A percentile compares a stretch with the other conserved stretches of the same genome.
These are phyloP conservation scores for Resseliella maxima DNA, from an alignment of 2,888 invertebrate genomes.

Conservation along the genomic window DNA sequence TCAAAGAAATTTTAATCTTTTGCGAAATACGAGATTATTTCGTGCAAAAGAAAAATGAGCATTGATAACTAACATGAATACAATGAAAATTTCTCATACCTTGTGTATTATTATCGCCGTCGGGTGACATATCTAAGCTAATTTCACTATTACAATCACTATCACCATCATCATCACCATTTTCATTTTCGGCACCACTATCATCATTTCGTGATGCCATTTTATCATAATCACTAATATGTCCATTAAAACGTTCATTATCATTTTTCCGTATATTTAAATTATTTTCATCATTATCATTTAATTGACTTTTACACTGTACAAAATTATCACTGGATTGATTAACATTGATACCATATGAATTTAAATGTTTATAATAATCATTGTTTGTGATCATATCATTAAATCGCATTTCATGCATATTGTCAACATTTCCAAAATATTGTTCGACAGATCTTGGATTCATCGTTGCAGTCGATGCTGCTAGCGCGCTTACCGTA, in stretches of 20 bases:
- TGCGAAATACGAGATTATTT: too few relatives aligned
- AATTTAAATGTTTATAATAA: constrained; percentile 15
- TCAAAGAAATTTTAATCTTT: too few relatives aligned
- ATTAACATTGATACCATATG: background rate
- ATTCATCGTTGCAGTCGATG: too few relatives aligned
- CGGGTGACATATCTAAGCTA: constrained; percentile 51
- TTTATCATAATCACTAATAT: constrained; percentile 17
- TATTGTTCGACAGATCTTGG: background rate
- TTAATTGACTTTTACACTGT: background rate
- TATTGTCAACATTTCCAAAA: background rate
- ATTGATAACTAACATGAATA: too few relatives aligned
- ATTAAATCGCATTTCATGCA: constrained; percentile 5
- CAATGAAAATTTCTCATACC: constrained; percentile 15
- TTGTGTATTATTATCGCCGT: constrained; percentile 53
- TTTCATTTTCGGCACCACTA: constrained; percentile 23
- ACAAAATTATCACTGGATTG: background rate
- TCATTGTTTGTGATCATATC: constrained; percentile 6
- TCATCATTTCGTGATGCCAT: constrained; percentile 4
- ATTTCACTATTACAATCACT: constrained; percentile 55
- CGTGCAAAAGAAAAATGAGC: too few relatives aligned
- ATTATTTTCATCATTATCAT: background rate
- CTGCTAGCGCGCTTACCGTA: background rate
- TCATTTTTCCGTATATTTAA: background rate
- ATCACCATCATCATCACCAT: constrained; percentile 12
- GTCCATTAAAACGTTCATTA: background rate